Evolutionary conservation across 2,113 vertebrate genomes (phyloP).

Genomic region (Cricetomys ansorgei): DNA sequence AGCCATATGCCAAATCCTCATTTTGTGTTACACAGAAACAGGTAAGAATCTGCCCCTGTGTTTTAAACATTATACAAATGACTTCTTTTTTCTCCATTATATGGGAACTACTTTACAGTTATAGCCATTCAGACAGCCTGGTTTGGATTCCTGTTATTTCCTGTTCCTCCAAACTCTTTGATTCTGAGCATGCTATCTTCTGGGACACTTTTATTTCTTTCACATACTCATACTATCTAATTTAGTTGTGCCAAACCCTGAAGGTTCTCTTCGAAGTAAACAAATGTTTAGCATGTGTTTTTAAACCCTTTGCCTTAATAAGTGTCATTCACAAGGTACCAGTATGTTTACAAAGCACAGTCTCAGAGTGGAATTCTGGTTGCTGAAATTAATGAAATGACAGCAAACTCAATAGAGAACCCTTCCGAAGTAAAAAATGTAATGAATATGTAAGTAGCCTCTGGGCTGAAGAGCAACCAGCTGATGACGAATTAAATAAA

Average conservation of each 20-base stretch:
- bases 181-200: constrained; percentile 59
- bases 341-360: constrained; percentile 57
- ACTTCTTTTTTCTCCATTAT: constrained; percentile 26
- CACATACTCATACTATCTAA: neutral
- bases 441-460: neutral
- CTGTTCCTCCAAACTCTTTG: constrained; percentile 41
- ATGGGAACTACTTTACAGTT: constrained; percentile 35
- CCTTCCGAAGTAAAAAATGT: constrained; percentile 37
- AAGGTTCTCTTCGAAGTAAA: constrained; percentile 65
- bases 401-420: constrained; percentile 41
- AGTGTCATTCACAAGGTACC: constrained; percentile 65
- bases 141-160: neutral
- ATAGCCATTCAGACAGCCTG: constrained; percentile 6
- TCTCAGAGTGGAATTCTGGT: constrained; percentile 26
- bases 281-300: constrained; percentile 68
- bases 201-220: constrained; percentile 43
- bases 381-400: constrained; percentile 17
- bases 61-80: constrained; percentile 64
- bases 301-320: constrained; percentile 59
- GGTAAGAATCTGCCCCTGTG: constrained; percentile 35
- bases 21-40: constrained; percentile 18
- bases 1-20: constrained; percentile 1
- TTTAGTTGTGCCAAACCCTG: constrained; percentile 46
- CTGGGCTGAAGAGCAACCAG: neutral
- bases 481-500: neutral